A percentile compares a stretch with the other conserved stretches of the same genome.
Evolutionary conservation across 2,888 invertebrate genomes (phyloP).

Genomic region (Dinocampus coccinellae): DNA sequence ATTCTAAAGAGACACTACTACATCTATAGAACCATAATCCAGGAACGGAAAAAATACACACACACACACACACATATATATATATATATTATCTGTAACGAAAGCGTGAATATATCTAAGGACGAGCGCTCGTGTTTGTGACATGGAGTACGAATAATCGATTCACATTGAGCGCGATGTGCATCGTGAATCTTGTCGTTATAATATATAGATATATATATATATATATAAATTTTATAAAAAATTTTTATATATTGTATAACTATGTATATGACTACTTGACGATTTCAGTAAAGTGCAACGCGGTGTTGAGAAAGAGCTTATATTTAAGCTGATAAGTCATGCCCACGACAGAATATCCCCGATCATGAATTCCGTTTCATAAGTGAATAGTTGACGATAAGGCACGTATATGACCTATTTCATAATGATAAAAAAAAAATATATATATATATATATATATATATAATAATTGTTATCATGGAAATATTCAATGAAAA

Average conservation of each 20-base stretch:
- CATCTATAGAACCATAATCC: not conserved
- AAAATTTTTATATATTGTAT: too few species aligned
- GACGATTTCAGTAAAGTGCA: not conserved
- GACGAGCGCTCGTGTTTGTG: conserved; percentile 39
- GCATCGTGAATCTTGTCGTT: conserved; percentile 11
- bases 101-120: conserved; percentile 19
- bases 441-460: not conserved
- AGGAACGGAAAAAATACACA: conserved; percentile 16
- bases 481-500: too few species aligned
- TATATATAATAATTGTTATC: too few species aligned
- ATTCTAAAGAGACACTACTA: not conserved
- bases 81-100: too few species aligned
- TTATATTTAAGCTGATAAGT: conserved; percentile 23
- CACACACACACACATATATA: conserved; percentile 24
- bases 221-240: not conserved
- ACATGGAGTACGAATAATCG: conserved; percentile 41
- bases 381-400: not conserved
- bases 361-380: not conserved
- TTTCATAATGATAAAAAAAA: not conserved
- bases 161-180: conserved; percentile 29
- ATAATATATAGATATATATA: not conserved
- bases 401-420: conserved; percentile 16
- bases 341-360: conserved; percentile 8
- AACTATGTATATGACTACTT: not conserved
- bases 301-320: not conserved